Base-by-base conservation (phyloP, 2,113 vertebrate genomes). In the Aix galericulata region DNA sequence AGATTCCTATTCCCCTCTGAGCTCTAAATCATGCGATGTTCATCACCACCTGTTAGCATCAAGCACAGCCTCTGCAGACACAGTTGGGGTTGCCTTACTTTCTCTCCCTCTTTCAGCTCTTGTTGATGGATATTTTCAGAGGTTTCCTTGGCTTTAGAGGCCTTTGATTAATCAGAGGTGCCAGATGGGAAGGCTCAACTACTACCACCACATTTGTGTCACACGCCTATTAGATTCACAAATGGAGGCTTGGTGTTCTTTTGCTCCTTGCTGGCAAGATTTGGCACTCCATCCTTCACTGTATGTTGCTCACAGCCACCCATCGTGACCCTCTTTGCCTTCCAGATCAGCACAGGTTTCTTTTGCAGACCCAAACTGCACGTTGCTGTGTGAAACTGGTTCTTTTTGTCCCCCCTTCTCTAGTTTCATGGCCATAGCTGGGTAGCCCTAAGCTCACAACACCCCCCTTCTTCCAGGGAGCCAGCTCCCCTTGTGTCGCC, bases 71-170 rank as follows among this genome's bases (percentile, higher is more conserved):
- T 84, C 86, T 84, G 68, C 80, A 44, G 88, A 78, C 91, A 86
- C 93, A 91, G 89, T 93, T 82, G 95, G 93, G 83, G 80, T 88
- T 92, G 73, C 55, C 90, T 95, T 95, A 74, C 82, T 86, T 95
- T 94, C 91, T 94, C 80, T 91, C 73, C 67, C 86, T 75, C 64
- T 81, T 72, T 86, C 56, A 83, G 63, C 80, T 91, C 73, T 75
- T 72, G 52, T 60, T 3, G 3, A 67, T 90, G 44, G 76, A 72
- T 93, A 93, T 96, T 94, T 92, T 96, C 1, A 5, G 79, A 83
- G 69, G 69, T 94, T 95, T 90, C 64, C 42, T 81, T 68, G 26
- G 64, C 32, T 75, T 93, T 91, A 89, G 69, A 92, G 77, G 42
- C 44, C 92, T 63, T 91, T 89, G 82, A 88, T 91, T 95, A 81